phyloP scores from a whole-genome alignment of 2,797 vertebrate genomes.

The Tamandua tetradactyla region DNA sequence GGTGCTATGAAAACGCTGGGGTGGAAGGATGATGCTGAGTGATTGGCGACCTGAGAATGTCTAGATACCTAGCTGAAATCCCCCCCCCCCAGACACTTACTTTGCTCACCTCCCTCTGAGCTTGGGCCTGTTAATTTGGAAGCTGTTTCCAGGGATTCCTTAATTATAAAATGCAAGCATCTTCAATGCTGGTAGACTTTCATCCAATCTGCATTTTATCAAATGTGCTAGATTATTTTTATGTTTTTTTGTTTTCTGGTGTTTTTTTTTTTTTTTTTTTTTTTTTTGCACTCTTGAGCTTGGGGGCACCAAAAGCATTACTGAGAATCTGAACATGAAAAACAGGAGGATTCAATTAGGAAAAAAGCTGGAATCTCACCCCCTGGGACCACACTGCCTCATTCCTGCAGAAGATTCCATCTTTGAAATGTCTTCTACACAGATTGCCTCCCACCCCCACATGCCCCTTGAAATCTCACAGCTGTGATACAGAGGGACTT shows the following conservation, averaged over 20 bases:
- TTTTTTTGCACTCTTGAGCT: conserved; percentile 10
- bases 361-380: conserved; percentile 12
- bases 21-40: neutral
- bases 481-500: conserved; percentile 72
- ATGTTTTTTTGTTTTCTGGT: too few species aligned
- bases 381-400: conserved; percentile 52
- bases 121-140: neutral
- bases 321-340: neutral
- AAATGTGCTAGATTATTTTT: neutral
- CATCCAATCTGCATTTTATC: conserved; percentile 49
- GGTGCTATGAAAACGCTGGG: neutral
- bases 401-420: conserved; percentile 67
- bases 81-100: rapidly evolving
- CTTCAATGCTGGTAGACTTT: neutral
- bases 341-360: conserved; percentile 74
- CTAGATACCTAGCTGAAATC: neutral
- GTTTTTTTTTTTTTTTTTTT: too few species aligned
- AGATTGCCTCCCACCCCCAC: neutral
- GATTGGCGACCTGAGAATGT: neutral
- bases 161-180: neutral
- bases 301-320: neutral
- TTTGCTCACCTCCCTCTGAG: neutral
- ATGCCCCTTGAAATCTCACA: conserved; percentile 66
- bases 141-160: neutral
- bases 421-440: conserved; percentile 73